Evolutionary conservation across 23 tunicate species (phyloP).

Genomic region (Halocynthia roretzi): DNA sequence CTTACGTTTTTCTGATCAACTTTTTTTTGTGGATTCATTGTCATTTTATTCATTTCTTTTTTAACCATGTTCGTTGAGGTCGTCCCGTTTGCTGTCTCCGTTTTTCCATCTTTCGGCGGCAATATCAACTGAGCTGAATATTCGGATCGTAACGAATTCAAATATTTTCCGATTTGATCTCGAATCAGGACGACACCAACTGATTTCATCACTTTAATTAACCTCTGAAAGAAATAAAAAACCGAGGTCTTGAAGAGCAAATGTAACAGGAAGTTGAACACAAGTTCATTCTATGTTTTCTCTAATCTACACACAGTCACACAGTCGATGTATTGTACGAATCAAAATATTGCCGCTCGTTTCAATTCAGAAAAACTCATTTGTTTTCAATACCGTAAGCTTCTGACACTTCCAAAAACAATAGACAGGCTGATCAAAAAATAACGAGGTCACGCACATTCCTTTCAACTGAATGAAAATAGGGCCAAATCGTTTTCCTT

Average conservation of each 20-base stretch:
- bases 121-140: conserved; percentile 52
- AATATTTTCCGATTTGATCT: conserved; percentile 37
- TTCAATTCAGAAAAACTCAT: background rate
- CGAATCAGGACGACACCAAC: conserved; percentile 47
- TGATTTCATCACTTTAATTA: conserved; percentile 59
- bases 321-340: background rate
- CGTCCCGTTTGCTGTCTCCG: background rate
- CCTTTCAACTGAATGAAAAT: too few species aligned
- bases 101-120: conserved; percentile 36
- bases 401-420: too few species aligned
- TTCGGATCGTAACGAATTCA: conserved; percentile 37
- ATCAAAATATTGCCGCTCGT: background rate
- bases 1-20: background rate
- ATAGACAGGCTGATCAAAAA: too few species aligned
- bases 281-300: too few species aligned
- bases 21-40: conserved; percentile 13
- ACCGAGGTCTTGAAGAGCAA: too few species aligned
- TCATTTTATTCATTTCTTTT: conserved; percentile 33
- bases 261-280: too few species aligned
- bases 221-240: background rate
- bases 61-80: conserved; percentile 19
- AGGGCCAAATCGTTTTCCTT: too few species aligned
- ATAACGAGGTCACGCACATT: too few species aligned
- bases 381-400: too few species aligned
- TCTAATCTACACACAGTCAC: too few species aligned